Evolutionary conservation across 2,113 vertebrate genomes (phyloP).

Genomic region (Cheilinus undulatus): DNA sequence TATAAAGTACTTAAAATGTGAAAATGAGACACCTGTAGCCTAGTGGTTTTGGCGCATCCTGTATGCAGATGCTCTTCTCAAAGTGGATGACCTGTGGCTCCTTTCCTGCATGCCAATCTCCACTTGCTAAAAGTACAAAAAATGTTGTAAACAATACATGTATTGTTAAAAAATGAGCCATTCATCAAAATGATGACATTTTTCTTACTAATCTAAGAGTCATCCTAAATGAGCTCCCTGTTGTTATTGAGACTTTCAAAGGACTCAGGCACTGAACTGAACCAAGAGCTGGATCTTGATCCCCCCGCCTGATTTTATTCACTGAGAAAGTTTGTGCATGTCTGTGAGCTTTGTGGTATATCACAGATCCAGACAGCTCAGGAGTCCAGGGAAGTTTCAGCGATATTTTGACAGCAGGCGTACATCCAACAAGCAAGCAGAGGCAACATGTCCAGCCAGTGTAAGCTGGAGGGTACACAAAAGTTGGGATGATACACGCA

Average conservation of each 20-base stretch:
- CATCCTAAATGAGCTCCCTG: not conserved
- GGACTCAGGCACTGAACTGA: not conserved
- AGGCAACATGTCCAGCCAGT: conserved; percentile 15
- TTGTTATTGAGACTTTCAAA: not conserved
- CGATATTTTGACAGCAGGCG: conserved; percentile 19
- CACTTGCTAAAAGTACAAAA: no score
- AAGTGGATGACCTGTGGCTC: no score
- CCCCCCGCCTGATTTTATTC: not conserved
- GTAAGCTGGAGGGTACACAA: conserved; percentile 42
- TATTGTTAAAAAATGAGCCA: no score
- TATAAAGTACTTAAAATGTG: no score
- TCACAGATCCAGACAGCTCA: conserved; percentile 21
- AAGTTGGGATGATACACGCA: conserved; percentile 17
- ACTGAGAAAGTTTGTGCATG: not conserved
- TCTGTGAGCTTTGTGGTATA: not conserved
- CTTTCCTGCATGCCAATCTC: no score
- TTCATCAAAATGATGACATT: not conserved
- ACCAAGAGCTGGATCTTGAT: not conserved
- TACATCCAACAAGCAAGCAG: not conserved
- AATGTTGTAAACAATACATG: no score
- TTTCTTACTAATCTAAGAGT: not conserved
- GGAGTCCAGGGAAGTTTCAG: conserved; percentile 20
- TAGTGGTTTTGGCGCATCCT: no score
- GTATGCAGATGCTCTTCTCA: no score
- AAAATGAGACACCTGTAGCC: no score